A percentile compares a stretch with the other conserved stretches of the same genome.
phyloP scores from a whole-genome alignment of 2,888 invertebrate genomes.

The Hydriomena furcata region DNA sequence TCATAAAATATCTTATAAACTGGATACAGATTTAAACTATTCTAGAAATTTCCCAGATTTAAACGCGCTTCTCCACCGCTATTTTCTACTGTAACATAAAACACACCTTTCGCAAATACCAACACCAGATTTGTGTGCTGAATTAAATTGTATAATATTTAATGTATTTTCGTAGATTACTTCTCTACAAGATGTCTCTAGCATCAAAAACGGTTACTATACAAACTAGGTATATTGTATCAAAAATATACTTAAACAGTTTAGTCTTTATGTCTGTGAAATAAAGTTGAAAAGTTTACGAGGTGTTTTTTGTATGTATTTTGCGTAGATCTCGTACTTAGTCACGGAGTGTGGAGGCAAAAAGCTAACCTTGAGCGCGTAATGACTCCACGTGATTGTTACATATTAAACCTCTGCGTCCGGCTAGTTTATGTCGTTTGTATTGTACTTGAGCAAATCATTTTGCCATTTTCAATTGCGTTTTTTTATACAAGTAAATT shows the following conservation, averaged over 20 bases:
- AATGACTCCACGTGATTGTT: conserved; percentile 65
- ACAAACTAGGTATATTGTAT: conserved; percentile 15
- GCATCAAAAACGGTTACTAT: conserved; percentile 27
- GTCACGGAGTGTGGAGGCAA: conserved; percentile 66
- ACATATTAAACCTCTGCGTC: conserved; percentile 56
- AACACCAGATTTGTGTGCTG: neutral
- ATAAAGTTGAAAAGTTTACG: conserved; percentile 12
- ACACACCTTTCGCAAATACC: neutral
- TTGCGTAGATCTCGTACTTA: conserved; percentile 44
- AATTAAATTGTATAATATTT: neutral
- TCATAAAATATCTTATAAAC: too few species aligned
- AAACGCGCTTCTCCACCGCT: too few species aligned
- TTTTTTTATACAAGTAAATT: conserved; percentile 14
- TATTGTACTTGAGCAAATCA: conserved; percentile 21
- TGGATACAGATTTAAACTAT: neutral
- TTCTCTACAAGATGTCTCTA: conserved; percentile 17
- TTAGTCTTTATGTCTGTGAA: conserved; percentile 9
- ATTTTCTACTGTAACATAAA: neutral
- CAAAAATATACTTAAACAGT: neutral
- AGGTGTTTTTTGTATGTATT: conserved; percentile 15
- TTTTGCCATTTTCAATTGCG: conserved; percentile 7
- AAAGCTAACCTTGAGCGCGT: conserved; percentile 71
- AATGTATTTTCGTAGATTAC: conserved; percentile 5
- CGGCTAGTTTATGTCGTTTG: conserved; percentile 42
- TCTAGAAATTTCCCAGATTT: too few species aligned